A percentile compares a stretch with the other conserved stretches of the same genome.
phyloP scores from a whole-genome alignment of 2,888 invertebrate species.

The Oxycera nigricornis region DNA sequence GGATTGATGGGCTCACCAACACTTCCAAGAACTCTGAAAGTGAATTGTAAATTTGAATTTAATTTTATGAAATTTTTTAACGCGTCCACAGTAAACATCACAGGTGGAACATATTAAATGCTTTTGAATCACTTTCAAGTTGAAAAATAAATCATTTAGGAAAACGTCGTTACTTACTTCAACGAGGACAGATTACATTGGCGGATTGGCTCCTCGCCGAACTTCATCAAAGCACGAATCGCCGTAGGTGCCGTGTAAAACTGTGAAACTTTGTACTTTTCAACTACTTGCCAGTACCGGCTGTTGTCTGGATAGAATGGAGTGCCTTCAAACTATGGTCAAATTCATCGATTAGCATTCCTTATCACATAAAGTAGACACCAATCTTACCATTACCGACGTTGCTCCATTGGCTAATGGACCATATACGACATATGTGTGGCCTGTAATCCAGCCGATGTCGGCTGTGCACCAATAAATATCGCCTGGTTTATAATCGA shows the following conservation, averaged over 20 bases:
- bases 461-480: constrained; percentile 96
- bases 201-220: constrained; percentile 83
- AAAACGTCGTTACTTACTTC: too few species aligned
- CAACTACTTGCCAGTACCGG: constrained; percentile 91
- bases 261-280: constrained; percentile 93
- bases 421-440: constrained; percentile 93
- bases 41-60: constrained; percentile 47
- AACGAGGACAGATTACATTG: constrained; percentile 65
- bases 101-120: too few species aligned
- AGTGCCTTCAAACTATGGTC: constrained; percentile 89
- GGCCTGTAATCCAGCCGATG: constrained; percentile 96
- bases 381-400: constrained; percentile 81
- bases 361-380: neutral
- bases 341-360: too few species aligned
- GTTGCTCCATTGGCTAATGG: constrained; percentile 94
- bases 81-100: too few species aligned
- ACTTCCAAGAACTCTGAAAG: constrained; percentile 86
- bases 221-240: constrained; percentile 94
- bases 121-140: neutral
- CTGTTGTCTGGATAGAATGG: constrained; percentile 94
- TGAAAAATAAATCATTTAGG: too few species aligned
- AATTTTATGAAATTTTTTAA: neutral
- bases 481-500: constrained; percentile 86
- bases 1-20: constrained; percentile 99
- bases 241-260: constrained; percentile 99